phyloP scores from a whole-genome alignment of 2,797 vertebrate species.

The Sebastes trivittatus region DNA sequence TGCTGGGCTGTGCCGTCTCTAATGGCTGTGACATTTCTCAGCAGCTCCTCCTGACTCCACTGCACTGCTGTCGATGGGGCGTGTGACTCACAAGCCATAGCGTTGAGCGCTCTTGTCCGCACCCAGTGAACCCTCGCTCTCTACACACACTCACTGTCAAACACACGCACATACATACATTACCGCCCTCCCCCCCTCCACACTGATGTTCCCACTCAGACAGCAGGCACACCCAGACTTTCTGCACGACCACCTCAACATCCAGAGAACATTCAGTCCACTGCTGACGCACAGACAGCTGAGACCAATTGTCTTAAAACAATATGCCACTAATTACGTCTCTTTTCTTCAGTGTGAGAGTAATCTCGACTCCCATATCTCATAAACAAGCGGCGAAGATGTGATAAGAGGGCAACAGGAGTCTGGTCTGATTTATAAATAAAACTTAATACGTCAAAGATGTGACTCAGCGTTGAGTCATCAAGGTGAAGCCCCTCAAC shows the following conservation, averaged over 20 bases:
- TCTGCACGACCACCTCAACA: conserved; percentile 54
- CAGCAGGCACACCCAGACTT: conserved; percentile 70
- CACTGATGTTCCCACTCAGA: conserved; percentile 47
- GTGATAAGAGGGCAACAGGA: background rate
- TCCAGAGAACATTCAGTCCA: conserved; percentile 29
- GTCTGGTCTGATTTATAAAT: conserved; percentile 24
- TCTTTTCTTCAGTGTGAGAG: background rate
- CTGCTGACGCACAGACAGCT: conserved; percentile 33
- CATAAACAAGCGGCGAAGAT: background rate
- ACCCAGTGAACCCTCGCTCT: conserved; percentile 73
- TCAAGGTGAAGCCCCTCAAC: conserved; percentile 40
- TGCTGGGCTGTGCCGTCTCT: conserved; percentile 54
- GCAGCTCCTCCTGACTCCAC: conserved; percentile 76
- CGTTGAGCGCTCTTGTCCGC: conserved; percentile 60
- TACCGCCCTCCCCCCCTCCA: conserved; percentile 1
- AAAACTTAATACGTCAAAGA: conserved; percentile 33
- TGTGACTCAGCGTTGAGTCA: conserved; percentile 70
- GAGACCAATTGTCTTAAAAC: conserved; percentile 1
- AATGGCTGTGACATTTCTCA: conserved; percentile 78
- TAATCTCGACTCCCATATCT: background rate
- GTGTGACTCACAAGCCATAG: conserved; percentile 79
- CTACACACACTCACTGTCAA: conserved; percentile 44
- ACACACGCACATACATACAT: conserved; percentile 55
- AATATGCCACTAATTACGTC: background rate
- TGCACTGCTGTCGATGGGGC: conserved; percentile 77